Evolutionary conservation across 2,797 vertebrate species (phyloP).

Genomic region (Triplophysa bombifrons): DNA sequence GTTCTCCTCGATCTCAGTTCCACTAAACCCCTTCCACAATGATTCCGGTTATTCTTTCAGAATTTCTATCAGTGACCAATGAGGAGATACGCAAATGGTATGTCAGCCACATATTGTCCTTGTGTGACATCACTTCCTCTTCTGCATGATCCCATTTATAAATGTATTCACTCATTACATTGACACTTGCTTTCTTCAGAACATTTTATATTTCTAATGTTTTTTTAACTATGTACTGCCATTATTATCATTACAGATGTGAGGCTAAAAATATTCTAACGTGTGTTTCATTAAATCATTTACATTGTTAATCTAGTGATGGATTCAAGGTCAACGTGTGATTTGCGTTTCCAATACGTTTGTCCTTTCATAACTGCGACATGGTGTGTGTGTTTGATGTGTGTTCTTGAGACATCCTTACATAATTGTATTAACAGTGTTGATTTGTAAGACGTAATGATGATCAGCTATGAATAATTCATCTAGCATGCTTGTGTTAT

Average conservation of each 20-base stretch:
- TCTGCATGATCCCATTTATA: conserved; percentile 70
- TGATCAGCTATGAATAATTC: background rate
- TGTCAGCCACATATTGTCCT: conserved; percentile 73
- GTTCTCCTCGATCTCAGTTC: conserved; percentile 36
- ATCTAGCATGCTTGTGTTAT: background rate
- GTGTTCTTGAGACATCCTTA: background rate
- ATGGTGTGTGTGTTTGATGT: background rate
- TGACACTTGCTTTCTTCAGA: background rate
- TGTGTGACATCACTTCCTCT: conserved; percentile 49
- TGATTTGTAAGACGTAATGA: background rate
- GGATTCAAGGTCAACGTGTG: background rate
- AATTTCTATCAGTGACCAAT: conserved; percentile 99
- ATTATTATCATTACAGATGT: background rate
- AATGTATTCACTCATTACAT: conserved; percentile 21
- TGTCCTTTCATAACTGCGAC: background rate
- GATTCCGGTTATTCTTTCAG: conserved; percentile 97
- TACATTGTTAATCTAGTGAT: background rate
- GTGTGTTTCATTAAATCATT: background rate
- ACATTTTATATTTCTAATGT: too few relatives aligned
- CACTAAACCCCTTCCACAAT: conserved; percentile 74
- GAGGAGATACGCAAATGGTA: conserved; percentile 94
- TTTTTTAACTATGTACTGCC: background rate
- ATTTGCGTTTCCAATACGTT: background rate
- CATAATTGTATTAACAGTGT: background rate
- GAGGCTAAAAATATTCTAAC: background rate